phyloP scores from a whole-genome alignment of 2,113 vertebrate species.

The Heterochromis multidens region DNA sequence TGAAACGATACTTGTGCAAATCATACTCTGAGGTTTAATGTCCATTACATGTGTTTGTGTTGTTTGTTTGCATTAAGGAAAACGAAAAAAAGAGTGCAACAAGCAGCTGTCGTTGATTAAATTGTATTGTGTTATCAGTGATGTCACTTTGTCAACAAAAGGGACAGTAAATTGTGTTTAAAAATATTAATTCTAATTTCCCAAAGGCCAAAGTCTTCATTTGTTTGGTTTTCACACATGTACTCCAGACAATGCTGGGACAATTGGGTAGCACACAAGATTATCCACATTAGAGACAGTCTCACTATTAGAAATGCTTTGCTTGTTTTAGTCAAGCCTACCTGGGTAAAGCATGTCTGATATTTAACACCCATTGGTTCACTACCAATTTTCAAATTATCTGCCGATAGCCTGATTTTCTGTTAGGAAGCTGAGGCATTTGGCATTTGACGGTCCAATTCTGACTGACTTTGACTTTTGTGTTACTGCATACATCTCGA shows the following conservation, averaged over 20 bases:
- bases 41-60: slow-evolving; percentile 18
- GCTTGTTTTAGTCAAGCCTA: neutral
- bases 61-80: neutral
- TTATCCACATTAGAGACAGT: no score
- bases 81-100: neutral
- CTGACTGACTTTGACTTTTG: neutral
- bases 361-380: neutral
- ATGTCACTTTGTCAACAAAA: neutral
- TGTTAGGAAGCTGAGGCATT: neutral
- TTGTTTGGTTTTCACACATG: neutral
- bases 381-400: neutral
- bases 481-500: neutral
- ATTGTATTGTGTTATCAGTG: neutral
- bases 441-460: neutral
- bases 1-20: slow-evolving; percentile 1
- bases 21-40: slow-evolving; percentile 45
- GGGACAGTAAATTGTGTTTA: neutral
- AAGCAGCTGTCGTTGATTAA: neutral
- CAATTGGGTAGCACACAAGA: accelerated
- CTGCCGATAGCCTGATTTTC: neutral
- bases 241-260: neutral
- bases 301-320: neutral
- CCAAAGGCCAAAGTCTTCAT: neutral
- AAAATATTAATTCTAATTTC: neutral
- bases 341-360: neutral